Percentiles rank a stretch among this genome's conserved stretches.
Conservation (phyloP, 2,888 invertebrate genomes). For the Saturnia pavonia region DNA sequence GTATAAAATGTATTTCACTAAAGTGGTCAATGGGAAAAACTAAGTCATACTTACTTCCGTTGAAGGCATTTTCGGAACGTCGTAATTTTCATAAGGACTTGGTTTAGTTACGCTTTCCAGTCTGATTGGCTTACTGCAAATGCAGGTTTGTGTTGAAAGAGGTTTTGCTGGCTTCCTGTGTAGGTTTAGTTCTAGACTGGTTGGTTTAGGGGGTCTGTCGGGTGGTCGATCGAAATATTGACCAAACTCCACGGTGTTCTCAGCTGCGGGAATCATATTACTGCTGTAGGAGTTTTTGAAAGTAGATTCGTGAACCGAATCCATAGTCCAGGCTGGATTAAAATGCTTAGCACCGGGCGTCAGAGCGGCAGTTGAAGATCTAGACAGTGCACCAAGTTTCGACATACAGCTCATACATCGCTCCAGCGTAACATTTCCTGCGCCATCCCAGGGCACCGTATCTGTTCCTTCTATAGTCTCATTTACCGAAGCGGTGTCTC, state of each 20-base stretch:
- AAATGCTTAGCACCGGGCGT: constrained; percentile 76
- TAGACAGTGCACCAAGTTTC: constrained; percentile 87
- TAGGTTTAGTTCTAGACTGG: constrained; percentile 48
- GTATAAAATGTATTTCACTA: not conserved
- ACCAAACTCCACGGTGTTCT: constrained; percentile 53
- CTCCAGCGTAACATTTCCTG: constrained; percentile 78
- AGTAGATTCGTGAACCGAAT: constrained; percentile 54
- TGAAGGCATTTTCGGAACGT: constrained; percentile 85
- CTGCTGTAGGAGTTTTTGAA: constrained; percentile 29
- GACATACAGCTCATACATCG: constrained; percentile 90
- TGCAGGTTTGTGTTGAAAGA: constrained; percentile 46
- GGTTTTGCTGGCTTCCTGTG: constrained; percentile 57
- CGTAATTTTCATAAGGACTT: constrained; percentile 89
- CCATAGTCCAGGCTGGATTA: constrained; percentile 83
- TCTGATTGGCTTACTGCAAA: constrained; percentile 42
- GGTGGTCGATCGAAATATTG: constrained; percentile 67
- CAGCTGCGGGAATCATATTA: constrained; percentile 29
- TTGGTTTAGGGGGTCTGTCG: constrained; percentile 83
- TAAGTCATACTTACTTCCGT: constrained; percentile 68
- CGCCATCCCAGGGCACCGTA: constrained; percentile 50
- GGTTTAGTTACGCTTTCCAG: constrained; percentile 53
- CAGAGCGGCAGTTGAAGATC: constrained; percentile 83
- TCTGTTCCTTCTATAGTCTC: constrained; percentile 48
- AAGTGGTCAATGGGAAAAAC: not conserved
- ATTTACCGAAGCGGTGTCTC: constrained; percentile 61